Conservation (phyloP, 2,888 invertebrate species). For the Dioctria rufipes region DNA sequence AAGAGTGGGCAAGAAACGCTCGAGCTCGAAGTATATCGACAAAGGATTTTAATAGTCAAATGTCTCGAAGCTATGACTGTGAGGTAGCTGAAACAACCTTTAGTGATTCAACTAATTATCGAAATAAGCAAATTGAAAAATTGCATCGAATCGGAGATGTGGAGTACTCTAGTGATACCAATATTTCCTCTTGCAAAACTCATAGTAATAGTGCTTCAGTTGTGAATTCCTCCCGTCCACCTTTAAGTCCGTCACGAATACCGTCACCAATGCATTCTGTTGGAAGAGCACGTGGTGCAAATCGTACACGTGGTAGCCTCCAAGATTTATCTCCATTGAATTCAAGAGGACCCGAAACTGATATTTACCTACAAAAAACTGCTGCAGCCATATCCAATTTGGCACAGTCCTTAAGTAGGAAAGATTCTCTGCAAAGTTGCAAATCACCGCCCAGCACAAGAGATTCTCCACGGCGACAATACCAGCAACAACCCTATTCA, state of each 20-base stretch:
- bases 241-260: conserved; percentile 79
- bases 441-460: conserved; percentile 54
- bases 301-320: conserved; percentile 68
- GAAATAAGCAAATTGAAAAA: conserved; percentile 66
- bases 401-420: conserved; percentile 67
- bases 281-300: conserved; percentile 71
- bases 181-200: conserved; percentile 43
- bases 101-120: conserved; percentile 66
- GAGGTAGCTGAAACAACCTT: conserved; percentile 63
- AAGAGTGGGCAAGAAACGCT: conserved; percentile 78
- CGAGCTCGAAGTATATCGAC: conserved; percentile 66
- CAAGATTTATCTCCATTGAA: conserved; percentile 61
- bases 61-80: conserved; percentile 71
- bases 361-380: conserved; percentile 75
- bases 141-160: conserved; percentile 67
- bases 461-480: conserved; percentile 57
- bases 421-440: conserved; percentile 69
- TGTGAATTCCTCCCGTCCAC: conserved; percentile 63
- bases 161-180: conserved; percentile 70
- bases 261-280: conserved; percentile 83
- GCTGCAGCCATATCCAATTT: conserved; percentile 68
- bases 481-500: conserved; percentile 62
- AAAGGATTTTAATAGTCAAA: conserved; percentile 60
- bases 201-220: conserved; percentile 25
- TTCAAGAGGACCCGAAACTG: conserved; percentile 66